Evolutionary conservation across 2,888 invertebrate genomes (phyloP), one percentile per base, ranked within the genome.

Genomic region (Escarpia spicata): DNA sequence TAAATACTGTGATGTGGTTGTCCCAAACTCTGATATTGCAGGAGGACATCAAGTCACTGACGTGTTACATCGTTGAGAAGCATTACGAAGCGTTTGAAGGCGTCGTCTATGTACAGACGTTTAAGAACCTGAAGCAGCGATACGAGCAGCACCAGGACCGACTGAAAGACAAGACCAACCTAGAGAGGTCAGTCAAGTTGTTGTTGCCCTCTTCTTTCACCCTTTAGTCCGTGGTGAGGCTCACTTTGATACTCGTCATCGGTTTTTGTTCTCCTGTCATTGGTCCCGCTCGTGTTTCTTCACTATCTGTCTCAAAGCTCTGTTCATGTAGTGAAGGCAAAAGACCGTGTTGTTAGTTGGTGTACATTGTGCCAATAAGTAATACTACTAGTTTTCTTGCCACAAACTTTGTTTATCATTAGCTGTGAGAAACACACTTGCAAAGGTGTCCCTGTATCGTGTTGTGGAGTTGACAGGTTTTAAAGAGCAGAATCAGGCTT

Each of bases 51-150:
- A 96, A 96, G 93, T 95, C 96, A 75, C 95, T 97, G 93, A 96
- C 96, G 93, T 98, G 98, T 93, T 98, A 99, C 97, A 98, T 99
- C 94, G 98, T 99, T 95, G 99, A 99, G 97, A 98, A 98, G 97
- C 99, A 99, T 97, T 98, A 98, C 95, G 98, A 98, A 97, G 98
- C 91, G 12, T 97, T 99, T 96, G 99, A 99, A 96, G 98, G 98
- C 96, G 98, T 99, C 95, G 98, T 98, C 96, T 99, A 99, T 97
- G 99, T 99, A 95, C 99, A 99, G 97, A 99, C 99, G 75, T 99
- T 99, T 97, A 98, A 98, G 97, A 98, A 98, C 94, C 97, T 99
- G 95, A 98, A 98, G 97, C 92, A 95, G 92, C 94, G 95, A 43
- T 96, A 96, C 93, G 96, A 96, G 52, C 96, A 96, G 94, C 95